Evolutionary conservation across 2,797 vertebrate genomes (phyloP).

Genomic region (Coilia nasus): DNA sequence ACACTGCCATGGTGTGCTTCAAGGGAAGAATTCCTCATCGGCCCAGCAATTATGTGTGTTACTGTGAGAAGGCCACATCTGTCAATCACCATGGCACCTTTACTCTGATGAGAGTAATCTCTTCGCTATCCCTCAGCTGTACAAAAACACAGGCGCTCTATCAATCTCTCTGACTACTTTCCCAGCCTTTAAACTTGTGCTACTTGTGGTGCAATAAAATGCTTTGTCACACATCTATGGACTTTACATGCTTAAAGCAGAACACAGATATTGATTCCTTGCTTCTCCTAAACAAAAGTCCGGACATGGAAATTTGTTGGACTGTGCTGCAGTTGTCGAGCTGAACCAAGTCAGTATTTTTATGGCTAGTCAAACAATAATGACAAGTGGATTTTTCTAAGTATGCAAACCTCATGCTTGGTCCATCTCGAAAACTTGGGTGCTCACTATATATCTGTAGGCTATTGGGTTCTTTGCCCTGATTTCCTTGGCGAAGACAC

Average conservation of each 20-base stretch:
- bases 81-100: constrained; percentile 9
- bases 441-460: not conserved
- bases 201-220: not conserved
- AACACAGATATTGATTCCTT: not conserved
- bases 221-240: not conserved
- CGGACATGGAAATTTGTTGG: not conserved
- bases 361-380: not conserved
- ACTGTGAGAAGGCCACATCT: not conserved
- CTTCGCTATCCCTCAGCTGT: not conserved
- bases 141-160: not conserved
- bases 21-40: not conserved
- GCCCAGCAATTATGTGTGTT: not conserved
- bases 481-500: constrained; percentile 2
- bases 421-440: not conserved
- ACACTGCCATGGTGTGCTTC: not conserved
- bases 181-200: not conserved
- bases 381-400: not conserved
- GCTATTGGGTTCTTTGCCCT: constrained; percentile 46
- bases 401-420: not conserved
- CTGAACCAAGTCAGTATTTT: not conserved
- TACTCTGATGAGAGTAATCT: not conserved
- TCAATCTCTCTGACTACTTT: not conserved
- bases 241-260: not conserved
- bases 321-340: not conserved
- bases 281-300: not conserved